Base-by-base conservation (phyloP, 2,888 invertebrate genomes). In the Phoronis australis region DNA sequence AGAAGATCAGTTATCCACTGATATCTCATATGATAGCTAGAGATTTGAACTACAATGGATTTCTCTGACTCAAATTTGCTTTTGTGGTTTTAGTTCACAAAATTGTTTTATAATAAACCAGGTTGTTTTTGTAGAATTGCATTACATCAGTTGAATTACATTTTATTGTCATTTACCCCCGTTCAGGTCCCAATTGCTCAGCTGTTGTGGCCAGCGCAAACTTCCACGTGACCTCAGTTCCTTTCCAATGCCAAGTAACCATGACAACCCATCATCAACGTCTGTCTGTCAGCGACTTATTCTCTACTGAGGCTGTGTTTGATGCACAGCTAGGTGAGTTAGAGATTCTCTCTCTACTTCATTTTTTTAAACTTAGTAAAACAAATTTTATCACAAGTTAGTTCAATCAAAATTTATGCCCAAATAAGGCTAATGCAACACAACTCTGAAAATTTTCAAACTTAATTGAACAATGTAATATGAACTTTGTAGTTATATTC, bases 151-250 rank as follows among this genome's bases (percentile, higher is more conserved):
- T 12, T 20, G 22, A 1, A 24, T 26, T n/a, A 25, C 4, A n/a
- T 42, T 42, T n/a, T 42, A 18, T 20, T 20, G 9, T 26, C 42
- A 4, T 23, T 12, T 23, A 24, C 43, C 35, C 35, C 31, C 52
- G 48, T 56, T 0, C 53, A 67, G 69, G 67, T 18, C 40, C 54
- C n/a, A 65, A 66, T 47, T 73, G 72, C 53, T 54, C 46, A 24
- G 58, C 55, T 3, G 25, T 57, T 5, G 42, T 66, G 25, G 44
- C 49, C 6, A 55, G 54, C 12, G 42, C 51, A 18, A 40, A 53
- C 12, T 66, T 57, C 47, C 46, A 47, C n/a, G 61, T 65, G 15
- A 39, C 47, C 5, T 47, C 51, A 21, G 51, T 68, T 1, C 70
- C 69, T 3, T 66, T 66, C 52, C 47, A 46, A 15, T 73, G 73